Conservation (phyloP, 2,113 vertebrate genomes). For the Chauna torquata region DNA sequence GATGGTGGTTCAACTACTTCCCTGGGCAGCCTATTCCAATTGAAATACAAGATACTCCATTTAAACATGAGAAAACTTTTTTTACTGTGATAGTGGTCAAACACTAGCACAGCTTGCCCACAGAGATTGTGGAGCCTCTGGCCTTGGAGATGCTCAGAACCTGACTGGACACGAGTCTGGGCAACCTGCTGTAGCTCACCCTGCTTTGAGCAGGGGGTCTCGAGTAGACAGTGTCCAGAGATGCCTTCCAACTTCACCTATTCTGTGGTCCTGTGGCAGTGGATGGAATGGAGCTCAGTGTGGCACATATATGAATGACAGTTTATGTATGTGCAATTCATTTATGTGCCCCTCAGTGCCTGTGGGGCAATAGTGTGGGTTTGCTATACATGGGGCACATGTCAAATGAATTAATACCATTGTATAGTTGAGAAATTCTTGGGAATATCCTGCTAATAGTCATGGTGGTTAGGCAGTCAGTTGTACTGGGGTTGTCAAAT, state of each 20-base stretch:
- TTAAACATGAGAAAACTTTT: background rate
- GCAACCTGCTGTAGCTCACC: background rate
- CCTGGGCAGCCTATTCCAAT: too few species aligned
- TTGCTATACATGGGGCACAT: accelerated
- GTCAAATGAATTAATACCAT: too few species aligned
- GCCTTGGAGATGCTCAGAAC: background rate
- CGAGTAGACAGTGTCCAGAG: background rate
- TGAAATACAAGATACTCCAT: background rate
- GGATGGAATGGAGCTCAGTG: background rate
- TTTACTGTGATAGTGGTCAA: background rate
- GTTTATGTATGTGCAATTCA: accelerated
- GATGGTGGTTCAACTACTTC: too few species aligned
- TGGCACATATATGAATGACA: accelerated
- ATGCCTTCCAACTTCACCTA: background rate
- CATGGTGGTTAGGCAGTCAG: background rate
- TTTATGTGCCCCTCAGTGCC: background rate
- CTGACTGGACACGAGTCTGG: background rate
- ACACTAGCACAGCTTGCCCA: background rate
- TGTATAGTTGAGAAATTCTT: background rate
- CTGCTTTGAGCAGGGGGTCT: background rate
- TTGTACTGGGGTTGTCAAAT: too few species aligned
- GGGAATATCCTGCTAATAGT: background rate
- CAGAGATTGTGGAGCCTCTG: background rate
- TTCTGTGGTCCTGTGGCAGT: background rate
- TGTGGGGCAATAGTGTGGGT: background rate